phyloP scores from a whole-genome alignment of 2,888 invertebrate genomes.

The Sesia bembeciformis region DNA sequence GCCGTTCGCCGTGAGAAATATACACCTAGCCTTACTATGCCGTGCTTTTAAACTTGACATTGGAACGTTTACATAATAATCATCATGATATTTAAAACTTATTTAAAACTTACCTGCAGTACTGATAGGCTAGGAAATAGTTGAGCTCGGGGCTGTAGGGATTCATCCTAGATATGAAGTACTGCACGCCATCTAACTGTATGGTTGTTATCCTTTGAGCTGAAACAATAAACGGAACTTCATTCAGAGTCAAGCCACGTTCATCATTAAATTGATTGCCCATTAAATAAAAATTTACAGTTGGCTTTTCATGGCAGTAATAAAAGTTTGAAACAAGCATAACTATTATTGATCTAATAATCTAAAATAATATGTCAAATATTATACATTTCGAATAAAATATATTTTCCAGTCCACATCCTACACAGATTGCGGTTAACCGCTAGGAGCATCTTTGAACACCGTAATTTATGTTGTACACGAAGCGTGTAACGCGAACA shows the following conservation, averaged over 20 bases:
- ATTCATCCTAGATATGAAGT: conserved; percentile 90
- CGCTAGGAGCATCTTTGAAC: not conserved
- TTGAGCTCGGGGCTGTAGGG: conserved; percentile 90
- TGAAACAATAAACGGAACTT: conserved; percentile 53
- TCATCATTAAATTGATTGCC: not conserved
- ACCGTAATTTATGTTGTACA: not conserved
- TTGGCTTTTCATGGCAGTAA: not conserved
- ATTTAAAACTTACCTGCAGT: conserved; percentile 75
- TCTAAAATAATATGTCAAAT: no score
- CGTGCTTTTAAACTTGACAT: conserved; percentile 10
- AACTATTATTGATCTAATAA: no score
- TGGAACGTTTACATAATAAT: not conserved
- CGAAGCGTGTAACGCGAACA: not conserved
- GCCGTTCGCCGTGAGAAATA: conserved; percentile 5
- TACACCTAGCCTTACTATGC: conserved; percentile 3
- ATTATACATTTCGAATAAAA: no score
- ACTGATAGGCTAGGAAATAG: conserved; percentile 90
- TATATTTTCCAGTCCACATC: no score
- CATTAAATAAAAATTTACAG: not conserved
- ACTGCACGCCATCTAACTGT: conserved; percentile 88
- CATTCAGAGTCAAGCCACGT: not conserved
- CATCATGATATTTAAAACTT: conserved; percentile 16
- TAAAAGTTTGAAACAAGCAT: no score
- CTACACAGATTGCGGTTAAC: not conserved
- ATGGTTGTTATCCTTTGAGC: conserved; percentile 91